phyloP scores from a whole-genome alignment of 2,113 vertebrate species.

The human (Homo sapiens) region GRCh38 chr14:57451501-57452000 shows the following conservation, averaged over 20 bases:
- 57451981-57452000: not conserved
- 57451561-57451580: not conserved
- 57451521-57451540: not conserved
- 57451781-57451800: not conserved
- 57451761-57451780: not conserved
- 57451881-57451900: not conserved
- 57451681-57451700: not conserved
- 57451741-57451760: not conserved
- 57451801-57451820: not conserved
- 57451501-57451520: not conserved
- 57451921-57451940: not conserved
- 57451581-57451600: not conserved
- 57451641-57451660: not conserved
- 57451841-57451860: not conserved
- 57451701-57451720: not conserved
- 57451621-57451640: not conserved
- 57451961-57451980: not conserved
- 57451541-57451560: not conserved
- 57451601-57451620: not conserved
- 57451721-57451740: not conserved
- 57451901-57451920: not conserved
- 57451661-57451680: not conserved
- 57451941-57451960: not conserved
- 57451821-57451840: not conserved
- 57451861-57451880: not conserved